Evolutionary conservation across 1,140 invertebrate species (phyloP).

Genomic region (Sminthurinus signatus): DNA sequence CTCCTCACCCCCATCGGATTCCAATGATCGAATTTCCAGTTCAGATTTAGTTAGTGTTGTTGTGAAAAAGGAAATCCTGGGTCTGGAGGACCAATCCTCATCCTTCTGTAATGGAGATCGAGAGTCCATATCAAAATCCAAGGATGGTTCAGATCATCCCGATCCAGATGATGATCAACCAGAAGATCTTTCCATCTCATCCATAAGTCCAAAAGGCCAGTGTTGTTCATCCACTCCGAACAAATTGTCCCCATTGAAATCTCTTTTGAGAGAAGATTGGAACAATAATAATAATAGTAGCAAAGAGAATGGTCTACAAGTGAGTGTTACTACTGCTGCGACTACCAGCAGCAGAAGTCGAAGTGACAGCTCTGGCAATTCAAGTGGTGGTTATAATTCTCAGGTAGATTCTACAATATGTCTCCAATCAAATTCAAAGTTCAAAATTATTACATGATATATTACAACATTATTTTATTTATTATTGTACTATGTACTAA

Average conservation of each 20-base stretch:
- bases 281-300: constrained; percentile 48
- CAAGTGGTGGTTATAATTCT: constrained; percentile 26
- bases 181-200: constrained; percentile 14
- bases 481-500: neutral
- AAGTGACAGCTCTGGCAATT: constrained; percentile 11
- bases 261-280: constrained; percentile 69
- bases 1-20: constrained; percentile 65
- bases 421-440: too few relatives aligned
- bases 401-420: too few relatives aligned
- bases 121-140: constrained; percentile 7
- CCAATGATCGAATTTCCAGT: constrained; percentile 64
- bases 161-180: constrained; percentile 39
- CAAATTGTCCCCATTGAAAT: constrained; percentile 75
- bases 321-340: too few relatives aligned
- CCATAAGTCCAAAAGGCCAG: constrained; percentile 30
- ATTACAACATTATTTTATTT: neutral
- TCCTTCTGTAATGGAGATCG: constrained; percentile 21
- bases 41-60: constrained; percentile 47
- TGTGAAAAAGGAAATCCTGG: constrained; percentile 39
- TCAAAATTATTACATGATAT: too few relatives aligned
- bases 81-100: constrained; percentile 33
- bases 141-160: constrained; percentile 29
- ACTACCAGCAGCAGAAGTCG: neutral
- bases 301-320: neutral
- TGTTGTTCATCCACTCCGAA: constrained; percentile 49